Percentiles rank a stretch among this genome's conserved stretches.
Conservation (phyloP, 2,113 vertebrate species). For the Brachirus orientalis region DNA sequence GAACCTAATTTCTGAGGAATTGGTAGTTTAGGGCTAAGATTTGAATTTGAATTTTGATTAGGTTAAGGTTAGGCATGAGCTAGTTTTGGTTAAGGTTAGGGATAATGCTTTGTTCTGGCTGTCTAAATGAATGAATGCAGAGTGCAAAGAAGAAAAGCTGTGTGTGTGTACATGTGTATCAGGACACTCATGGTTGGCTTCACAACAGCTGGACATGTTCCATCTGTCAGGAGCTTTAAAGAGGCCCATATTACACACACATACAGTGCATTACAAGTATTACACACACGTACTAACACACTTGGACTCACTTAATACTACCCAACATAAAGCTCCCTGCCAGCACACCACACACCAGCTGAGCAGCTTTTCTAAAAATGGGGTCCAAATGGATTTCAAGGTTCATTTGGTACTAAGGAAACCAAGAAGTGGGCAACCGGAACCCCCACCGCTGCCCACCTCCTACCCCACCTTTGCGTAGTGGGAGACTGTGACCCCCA, state of each 20-base stretch:
- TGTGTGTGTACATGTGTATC: too few species aligned
- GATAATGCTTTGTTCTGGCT: too few species aligned
- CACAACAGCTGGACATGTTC: constrained; percentile 51
- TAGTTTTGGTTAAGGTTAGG: too few species aligned
- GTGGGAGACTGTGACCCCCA: constrained; percentile 49
- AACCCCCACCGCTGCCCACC: constrained; percentile 10
- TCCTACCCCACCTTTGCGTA: constrained; percentile 1
- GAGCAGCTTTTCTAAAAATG: constrained; percentile 47
- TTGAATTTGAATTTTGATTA: too few species aligned
- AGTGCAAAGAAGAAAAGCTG: too few species aligned
- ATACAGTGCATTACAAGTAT: not conserved
- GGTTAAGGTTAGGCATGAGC: too few species aligned
- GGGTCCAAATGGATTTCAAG: constrained; percentile 65
- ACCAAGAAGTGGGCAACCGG: constrained; percentile 13
- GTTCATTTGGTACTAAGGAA: constrained; percentile 68
- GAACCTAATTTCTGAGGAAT: too few species aligned
- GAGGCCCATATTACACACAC: constrained; percentile 8
- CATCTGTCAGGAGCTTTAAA: constrained; percentile 27
- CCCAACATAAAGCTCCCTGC: constrained; percentile 35
- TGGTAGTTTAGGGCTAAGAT: too few species aligned
- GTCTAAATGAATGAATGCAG: too few species aligned
- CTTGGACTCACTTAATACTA: not conserved
- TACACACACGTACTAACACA: constrained; percentile 22
- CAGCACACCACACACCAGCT: constrained; percentile 28
- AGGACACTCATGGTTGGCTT: constrained; percentile 24